phyloP scores from a whole-genome alignment of 92 coral and sea anemone genomes.

The Plumapathes pennacea region DNA sequence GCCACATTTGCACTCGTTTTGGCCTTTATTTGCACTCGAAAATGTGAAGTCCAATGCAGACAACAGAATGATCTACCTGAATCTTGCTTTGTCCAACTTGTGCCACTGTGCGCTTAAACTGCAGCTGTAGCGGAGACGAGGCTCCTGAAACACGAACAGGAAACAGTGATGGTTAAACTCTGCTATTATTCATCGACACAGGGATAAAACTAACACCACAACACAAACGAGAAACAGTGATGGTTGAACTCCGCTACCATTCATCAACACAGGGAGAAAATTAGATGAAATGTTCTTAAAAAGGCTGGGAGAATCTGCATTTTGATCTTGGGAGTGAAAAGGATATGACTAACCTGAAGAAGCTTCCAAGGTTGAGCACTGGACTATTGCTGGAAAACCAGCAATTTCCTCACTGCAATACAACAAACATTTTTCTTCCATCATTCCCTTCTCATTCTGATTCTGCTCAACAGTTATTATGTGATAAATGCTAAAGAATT shows the following conservation, averaged over 20 bases:
- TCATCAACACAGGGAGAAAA: neutral
- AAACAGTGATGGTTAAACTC: too few species aligned
- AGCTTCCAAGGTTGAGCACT: slow-evolving; percentile 48
- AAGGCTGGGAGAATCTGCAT: neutral
- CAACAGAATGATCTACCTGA: slow-evolving; percentile 9
- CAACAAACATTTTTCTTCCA: neutral
- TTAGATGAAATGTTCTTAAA: neutral
- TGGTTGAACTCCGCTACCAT: neutral
- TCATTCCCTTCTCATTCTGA: neutral
- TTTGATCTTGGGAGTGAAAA: neutral
- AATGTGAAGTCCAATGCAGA: too few species aligned
- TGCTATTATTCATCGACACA: too few species aligned
- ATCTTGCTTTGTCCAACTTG: slow-evolving; percentile 10
- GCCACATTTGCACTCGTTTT: too few species aligned
- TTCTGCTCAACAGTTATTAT: neutral
- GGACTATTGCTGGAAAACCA: slow-evolving; percentile 47
- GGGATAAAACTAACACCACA: too few species aligned
- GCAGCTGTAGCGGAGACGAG: slow-evolving; percentile 24
- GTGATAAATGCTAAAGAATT: too few species aligned
- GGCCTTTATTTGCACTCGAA: too few species aligned
- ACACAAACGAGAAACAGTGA: neutral
- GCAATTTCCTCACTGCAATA: slow-evolving; percentile 59
- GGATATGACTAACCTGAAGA: slow-evolving; percentile 28
- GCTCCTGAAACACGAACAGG: too few species aligned
- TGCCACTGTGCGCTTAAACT: slow-evolving; percentile 23